Evolutionary conservation across 2,113 vertebrate genomes (phyloP), one percentile per base, ranked within the genome.

Genomic region (Taurulus bubalis): DNA sequence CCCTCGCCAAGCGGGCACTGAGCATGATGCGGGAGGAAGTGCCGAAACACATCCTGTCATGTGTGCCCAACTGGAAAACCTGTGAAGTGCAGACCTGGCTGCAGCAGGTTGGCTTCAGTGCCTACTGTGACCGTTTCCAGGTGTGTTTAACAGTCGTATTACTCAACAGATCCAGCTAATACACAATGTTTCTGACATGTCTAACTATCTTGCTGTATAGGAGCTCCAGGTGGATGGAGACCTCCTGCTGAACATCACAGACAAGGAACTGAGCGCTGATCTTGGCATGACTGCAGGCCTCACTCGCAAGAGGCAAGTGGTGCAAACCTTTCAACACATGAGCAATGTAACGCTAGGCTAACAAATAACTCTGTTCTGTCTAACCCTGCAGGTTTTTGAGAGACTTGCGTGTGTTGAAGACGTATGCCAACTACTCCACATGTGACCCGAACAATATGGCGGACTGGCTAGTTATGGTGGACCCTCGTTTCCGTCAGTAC

Each of bases 401-500:
- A 83, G 98, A 99, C 77, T 92, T 99, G 74, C 96, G 95, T 0
- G 98, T 99, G 49, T 94, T 99, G 75, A 99, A 99, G 92, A 99
- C 96, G 0, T 97, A 97, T 0, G 96, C 98, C 56, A 97, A 97
- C 93, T 99, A 99, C 68, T 96, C 97, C 30, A 99, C 95, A 0
- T 99, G 98, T 0, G 98, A 99, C 91, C 97, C 94, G 62, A 97
- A 98, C 94, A 99, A 99, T 90, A 94, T 99, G 92, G 96, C 97
- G 0, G 98, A 99, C 94, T 99, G 98, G 98, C 92, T 99, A 82
- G 96, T 93, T 0, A 74, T 94, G 62, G 92, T 98, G 53, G 97
- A 99, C 88, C 97, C 97, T 42, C 95, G 90, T 49, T 99, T 98
- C 68, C 96, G 98, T 7, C 98, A 99, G 92, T 99, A 99, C 93